Conservation (phyloP, 1,140 invertebrate genomes). For the Drosophila mauritiana region DNA sequence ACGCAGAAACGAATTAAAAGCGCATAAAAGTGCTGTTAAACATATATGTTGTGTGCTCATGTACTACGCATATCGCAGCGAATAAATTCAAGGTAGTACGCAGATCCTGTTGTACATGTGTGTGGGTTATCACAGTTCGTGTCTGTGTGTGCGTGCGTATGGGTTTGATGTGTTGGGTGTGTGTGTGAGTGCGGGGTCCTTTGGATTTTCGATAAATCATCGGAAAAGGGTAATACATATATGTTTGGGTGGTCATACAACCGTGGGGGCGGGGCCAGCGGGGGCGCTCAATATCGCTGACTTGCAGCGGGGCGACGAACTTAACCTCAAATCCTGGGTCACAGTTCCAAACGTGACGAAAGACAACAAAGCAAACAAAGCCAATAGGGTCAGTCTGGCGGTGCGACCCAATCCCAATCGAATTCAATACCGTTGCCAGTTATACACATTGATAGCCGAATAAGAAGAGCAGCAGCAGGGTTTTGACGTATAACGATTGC, state of each 20-base stretch:
- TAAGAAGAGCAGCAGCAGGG: conserved; percentile 37
- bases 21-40: neutral
- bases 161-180: neutral
- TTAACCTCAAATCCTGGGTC: conserved; percentile 38
- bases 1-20: neutral
- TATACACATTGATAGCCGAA: conserved; percentile 17
- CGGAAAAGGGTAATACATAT: neutral
- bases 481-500: too few relatives aligned
- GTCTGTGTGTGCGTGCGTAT: neutral
- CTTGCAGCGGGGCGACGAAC: conserved; percentile 16
- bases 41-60: conserved; percentile 11
- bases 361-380: conserved; percentile 48
- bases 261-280: neutral
- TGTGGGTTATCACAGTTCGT: neutral
- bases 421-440: neutral
- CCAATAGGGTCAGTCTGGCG: neutral
- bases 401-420: neutral
- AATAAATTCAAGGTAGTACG: conserved; percentile 56
- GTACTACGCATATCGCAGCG: conserved; percentile 38
- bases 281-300: neutral
- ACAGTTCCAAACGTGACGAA: conserved; percentile 23
- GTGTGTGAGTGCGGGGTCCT: conserved; percentile 22
- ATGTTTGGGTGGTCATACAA: too few relatives aligned
- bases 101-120: conserved; percentile 2
- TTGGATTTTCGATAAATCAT: neutral